Percentiles rank a stretch among this genome's conserved stretches.
phyloP scores from a whole-genome alignment of 2,797 vertebrate species.

The Sus cebifrons region DNA sequence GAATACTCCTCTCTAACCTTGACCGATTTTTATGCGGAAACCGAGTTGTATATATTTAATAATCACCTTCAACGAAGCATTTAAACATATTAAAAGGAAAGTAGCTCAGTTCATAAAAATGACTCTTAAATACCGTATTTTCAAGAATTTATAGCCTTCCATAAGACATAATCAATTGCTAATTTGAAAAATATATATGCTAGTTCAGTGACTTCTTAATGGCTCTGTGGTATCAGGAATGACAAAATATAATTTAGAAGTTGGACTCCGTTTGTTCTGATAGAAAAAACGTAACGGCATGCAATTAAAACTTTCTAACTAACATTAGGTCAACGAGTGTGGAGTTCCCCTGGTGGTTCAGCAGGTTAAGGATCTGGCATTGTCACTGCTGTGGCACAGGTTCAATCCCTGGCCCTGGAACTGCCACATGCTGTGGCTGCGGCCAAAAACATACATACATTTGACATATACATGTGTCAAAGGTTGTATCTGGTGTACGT shows the following conservation, averaged over 20 bases:
- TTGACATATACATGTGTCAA: no score
- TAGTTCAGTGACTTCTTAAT: not conserved
- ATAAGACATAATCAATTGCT: not conserved
- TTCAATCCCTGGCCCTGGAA: no score
- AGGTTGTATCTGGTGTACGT: not conserved
- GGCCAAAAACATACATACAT: no score
- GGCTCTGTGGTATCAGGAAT: not conserved
- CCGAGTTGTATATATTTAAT: not conserved
- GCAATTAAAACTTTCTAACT: not conserved
- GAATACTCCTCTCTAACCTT: not conserved
- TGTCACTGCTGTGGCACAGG: no score
- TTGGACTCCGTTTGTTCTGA: not conserved
- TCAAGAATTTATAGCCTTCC: conserved; percentile 18
- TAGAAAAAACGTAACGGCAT: not conserved
- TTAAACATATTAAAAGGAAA: conserved; percentile 2
- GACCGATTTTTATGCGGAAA: not conserved
- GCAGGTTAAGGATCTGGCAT: no score
- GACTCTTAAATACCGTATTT: not conserved
- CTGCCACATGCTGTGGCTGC: no score
- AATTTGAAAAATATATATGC: not conserved
- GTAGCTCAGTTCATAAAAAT: conserved; percentile 3
- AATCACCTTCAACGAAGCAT: not conserved
- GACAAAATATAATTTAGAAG: not conserved
- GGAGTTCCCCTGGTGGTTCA: no score
- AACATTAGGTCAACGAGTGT: not conserved